phyloP scores from a whole-genome alignment of 2,113 vertebrate genomes.

The Protomyctophum bolini region DNA sequence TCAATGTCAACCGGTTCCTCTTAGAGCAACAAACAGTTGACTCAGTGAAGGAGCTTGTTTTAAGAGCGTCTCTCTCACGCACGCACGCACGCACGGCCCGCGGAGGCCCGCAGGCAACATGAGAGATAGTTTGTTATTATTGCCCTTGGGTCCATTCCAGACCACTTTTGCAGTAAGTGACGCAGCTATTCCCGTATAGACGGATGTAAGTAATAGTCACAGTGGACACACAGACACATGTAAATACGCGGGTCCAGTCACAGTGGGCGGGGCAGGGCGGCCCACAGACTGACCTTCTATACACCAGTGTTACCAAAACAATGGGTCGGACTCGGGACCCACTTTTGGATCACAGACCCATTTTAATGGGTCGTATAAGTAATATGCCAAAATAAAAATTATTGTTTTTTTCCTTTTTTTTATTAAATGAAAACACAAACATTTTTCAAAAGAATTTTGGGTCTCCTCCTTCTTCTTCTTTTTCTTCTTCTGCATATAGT shows the following conservation, averaged over 20 bases:
- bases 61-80: constrained; percentile 8
- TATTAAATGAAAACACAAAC: no score
- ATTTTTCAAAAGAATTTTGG: no score
- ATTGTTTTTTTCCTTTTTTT: no score
- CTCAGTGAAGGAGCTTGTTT: constrained; percentile 35
- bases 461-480: no score
- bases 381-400: no score
- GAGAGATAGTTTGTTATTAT: constrained; percentile 58
- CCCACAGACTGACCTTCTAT: no score
- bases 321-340: no score
- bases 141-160: constrained; percentile 54
- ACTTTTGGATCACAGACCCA: no score
- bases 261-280: constrained; percentile 7
- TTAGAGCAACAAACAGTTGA: constrained; percentile 58
- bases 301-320: no score
- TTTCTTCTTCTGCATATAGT: no score
- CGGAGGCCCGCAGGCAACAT: constrained; percentile 16
- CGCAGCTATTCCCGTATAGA: constrained; percentile 33
- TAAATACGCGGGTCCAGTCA: constrained; percentile 31
- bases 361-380: no score
- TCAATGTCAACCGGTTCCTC: constrained; percentile 41
- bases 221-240: not conserved
- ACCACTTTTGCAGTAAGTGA: constrained; percentile 44
- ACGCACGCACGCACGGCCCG: not conserved
- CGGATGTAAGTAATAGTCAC: constrained; percentile 22